Evolutionary conservation across 2,113 vertebrate genomes (phyloP).

Genomic region (Cariama cristata): DNA sequence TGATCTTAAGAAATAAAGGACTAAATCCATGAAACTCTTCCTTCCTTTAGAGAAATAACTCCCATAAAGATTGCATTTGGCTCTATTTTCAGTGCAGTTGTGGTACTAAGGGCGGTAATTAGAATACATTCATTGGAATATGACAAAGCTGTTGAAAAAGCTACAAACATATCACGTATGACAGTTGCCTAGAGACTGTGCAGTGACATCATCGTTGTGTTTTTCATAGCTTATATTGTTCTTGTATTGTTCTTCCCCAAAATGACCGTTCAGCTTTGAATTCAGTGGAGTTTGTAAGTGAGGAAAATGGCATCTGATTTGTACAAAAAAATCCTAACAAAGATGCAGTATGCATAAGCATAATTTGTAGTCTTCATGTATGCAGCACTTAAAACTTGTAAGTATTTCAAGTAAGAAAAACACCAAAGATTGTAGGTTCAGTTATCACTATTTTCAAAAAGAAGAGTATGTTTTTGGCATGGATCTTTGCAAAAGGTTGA

Average conservation of each 20-base stretch:
- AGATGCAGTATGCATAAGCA: neutral
- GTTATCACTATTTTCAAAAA: neutral
- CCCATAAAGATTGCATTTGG: neutral
- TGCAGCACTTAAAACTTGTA: neutral
- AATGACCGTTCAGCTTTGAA: neutral
- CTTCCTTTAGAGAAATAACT: neutral
- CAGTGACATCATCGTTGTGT: neutral
- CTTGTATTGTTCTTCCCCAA: neutral
- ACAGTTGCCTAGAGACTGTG: neutral
- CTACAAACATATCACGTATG: neutral
- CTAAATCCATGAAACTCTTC: neutral
- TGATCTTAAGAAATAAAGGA: neutral
- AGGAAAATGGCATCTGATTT: neutral
- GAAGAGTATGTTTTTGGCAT: neutral
- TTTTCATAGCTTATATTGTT: neutral
- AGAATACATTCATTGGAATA: neutral
- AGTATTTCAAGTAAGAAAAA: neutral
- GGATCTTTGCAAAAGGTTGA: neutral
- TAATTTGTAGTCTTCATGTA: neutral
- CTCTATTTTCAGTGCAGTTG: neutral
- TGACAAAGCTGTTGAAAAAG: neutral
- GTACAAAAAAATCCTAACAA: neutral
- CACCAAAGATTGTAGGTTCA: neutral
- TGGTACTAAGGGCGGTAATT: neutral
- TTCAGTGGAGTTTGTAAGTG: neutral